Base-by-base conservation (phyloP, 2,797 vertebrate species). In the Chelmon rostratus region DNA sequence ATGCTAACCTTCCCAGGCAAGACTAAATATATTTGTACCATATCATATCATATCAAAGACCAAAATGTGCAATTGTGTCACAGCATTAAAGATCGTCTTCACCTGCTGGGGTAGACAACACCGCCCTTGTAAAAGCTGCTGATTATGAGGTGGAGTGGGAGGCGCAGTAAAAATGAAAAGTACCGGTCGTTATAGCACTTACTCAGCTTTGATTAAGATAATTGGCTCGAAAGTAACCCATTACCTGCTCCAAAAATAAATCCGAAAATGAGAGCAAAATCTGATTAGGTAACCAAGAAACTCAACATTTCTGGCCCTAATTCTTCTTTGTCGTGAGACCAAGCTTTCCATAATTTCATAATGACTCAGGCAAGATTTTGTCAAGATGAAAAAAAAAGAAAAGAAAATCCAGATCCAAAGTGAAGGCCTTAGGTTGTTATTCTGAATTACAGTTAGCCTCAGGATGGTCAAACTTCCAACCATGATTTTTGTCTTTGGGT, bases 401-500 rank as follows among this genome's bases (percentile, higher is more conserved):
- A 78, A 52, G 7, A 40, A 82, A 81, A 61, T 81, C 37, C 73
- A 81, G n/a, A 71, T 83, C 58, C 44, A 86, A n/a, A n/a, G 63
- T 62, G 76, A 89, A 33, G 54, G 73, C 50, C 80, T 87, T 72
- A 63, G 71, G 80, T 86, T 87, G 77, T 88, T 91, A 84, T 89
- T 91, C 85, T 93, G 82, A 88, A 84, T 81, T 68, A 40, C 58
- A 81, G 56, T 82, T 63, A 53, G 76, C 85, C 83, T 84, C 72
- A 84, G 78, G 63, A 68, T 78, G 82, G 91, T 92, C 83, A 88
- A 87, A 70, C 82, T 73, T 88, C 82, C 73, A 82, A 84, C 88
- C 86, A 88, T 61, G 80, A 83, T 90, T 92, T 92, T 93, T 90
- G 83, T 88, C 86, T 90, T 78, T 54, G 63, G 79, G 68, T 90